phyloP scores from a whole-genome alignment of 1,140 invertebrate species.

The Halictus rubicundus region DNA sequence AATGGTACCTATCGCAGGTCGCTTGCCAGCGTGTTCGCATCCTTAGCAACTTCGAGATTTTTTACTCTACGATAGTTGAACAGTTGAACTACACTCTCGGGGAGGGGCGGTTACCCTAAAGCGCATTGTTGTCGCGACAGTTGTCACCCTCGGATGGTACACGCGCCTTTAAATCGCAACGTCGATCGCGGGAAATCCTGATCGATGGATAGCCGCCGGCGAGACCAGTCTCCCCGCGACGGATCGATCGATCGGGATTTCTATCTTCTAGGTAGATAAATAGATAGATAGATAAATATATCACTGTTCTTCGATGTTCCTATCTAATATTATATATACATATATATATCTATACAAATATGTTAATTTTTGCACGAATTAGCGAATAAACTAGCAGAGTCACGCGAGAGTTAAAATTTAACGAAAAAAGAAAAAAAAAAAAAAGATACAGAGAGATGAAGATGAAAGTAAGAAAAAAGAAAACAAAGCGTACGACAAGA shows the following conservation, averaged over 20 bases:
- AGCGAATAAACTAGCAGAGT: slow-evolving; percentile 24
- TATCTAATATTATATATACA: slow-evolving; percentile 29
- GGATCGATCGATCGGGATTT: slow-evolving; percentile 17
- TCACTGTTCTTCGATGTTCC: slow-evolving; percentile 55
- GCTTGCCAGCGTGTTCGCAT: too few relatives aligned
- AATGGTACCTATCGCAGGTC: too few relatives aligned
- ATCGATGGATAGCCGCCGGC: background rate
- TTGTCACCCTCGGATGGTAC: too few relatives aligned
- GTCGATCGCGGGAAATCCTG: slow-evolving; percentile 1
- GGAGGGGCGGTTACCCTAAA: too few relatives aligned
- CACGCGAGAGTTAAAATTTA: slow-evolving; percentile 25
- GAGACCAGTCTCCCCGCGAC: background rate
- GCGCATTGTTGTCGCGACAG: too few relatives aligned
- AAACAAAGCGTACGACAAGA: background rate
- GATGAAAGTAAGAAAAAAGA: background rate
- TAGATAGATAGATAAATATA: slow-evolving; percentile 23
- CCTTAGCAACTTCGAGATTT: too few relatives aligned
- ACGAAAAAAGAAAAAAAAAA: slow-evolving; percentile 1
- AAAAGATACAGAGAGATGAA: background rate
- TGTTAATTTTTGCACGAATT: slow-evolving; percentile 32
- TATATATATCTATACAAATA: background rate
- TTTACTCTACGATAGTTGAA: too few relatives aligned
- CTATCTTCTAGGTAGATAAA: slow-evolving; percentile 21
- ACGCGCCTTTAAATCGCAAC: slow-evolving; percentile 10
- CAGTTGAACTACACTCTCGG: too few relatives aligned